phyloP scores from a whole-genome alignment of 2,888 invertebrate species.

The Spilarctia lutea region DNA sequence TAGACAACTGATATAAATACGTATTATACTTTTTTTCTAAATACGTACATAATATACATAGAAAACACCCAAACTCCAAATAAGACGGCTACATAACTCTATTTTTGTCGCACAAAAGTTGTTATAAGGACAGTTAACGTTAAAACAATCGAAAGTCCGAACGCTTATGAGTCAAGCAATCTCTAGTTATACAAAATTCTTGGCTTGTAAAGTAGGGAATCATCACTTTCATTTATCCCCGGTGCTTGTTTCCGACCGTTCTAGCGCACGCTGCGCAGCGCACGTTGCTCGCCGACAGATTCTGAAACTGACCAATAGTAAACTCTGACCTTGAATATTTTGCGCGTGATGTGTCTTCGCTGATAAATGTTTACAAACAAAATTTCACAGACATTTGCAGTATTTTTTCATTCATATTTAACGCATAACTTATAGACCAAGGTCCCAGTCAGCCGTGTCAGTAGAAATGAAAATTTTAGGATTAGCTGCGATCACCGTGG shows the following conservation, averaged over 20 bases:
- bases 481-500: no score
- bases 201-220: constrained; percentile 13
- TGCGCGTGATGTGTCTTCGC: neutral
- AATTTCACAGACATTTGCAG: neutral
- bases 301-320: constrained; percentile 5
- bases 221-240: constrained; percentile 50
- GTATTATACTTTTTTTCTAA: no score
- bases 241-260: constrained; percentile 54
- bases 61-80: no score
- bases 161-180: neutral
- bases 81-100: no score
- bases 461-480: no score
- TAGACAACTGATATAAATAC: no score
- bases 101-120: no score
- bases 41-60: no score
- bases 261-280: constrained; percentile 48
- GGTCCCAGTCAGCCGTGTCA: no score
- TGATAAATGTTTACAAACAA: neutral
- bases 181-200: constrained; percentile 5
- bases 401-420: neutral
- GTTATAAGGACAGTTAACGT: neutral
- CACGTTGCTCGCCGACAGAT: constrained; percentile 23
- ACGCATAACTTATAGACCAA: no score
- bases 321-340: constrained; percentile 9
- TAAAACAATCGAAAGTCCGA: neutral